Percentiles rank a stretch among this genome's conserved stretches.
Evolutionary conservation across 1,140 invertebrate species (phyloP).

Genomic region (Ceratosolen fusciceps): DNA sequence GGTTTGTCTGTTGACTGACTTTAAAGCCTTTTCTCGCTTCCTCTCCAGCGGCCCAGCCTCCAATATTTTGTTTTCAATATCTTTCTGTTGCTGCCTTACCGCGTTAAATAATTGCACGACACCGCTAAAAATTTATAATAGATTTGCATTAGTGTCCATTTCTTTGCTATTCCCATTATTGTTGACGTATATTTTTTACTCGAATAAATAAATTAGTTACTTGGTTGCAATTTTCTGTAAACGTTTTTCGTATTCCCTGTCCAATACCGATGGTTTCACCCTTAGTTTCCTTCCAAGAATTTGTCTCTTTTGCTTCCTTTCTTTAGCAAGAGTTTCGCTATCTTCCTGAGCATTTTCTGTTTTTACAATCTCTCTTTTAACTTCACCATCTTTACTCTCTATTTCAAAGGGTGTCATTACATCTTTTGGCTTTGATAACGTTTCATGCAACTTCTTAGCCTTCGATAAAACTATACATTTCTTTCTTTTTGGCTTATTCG

Average conservation of each 20-base stretch:
- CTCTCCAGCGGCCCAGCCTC: conserved; percentile 83
- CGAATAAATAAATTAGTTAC: conserved; percentile 59
- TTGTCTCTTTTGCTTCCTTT: conserved; percentile 70
- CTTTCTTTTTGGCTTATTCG: conserved; percentile 82
- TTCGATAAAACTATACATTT: conserved; percentile 81
- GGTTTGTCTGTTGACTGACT: conserved; percentile 83
- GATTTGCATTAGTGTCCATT: too few species aligned
- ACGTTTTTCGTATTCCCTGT: conserved; percentile 81
- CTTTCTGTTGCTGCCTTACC: conserved; percentile 87
- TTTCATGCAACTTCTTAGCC: conserved; percentile 79
- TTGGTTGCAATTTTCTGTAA: conserved; percentile 87
- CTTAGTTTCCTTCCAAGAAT: conserved; percentile 76
- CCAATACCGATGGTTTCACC: conserved; percentile 81
- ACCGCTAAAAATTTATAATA: conserved; percentile 82
- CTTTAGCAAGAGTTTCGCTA: conserved; percentile 51
- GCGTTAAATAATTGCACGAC: conserved; percentile 94
- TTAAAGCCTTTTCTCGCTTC: conserved; percentile 86
- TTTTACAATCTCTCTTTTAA: conserved; percentile 65
- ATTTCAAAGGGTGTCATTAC: conserved; percentile 70
- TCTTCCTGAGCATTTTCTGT: conserved; percentile 61
- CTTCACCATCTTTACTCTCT: conserved; percentile 69
- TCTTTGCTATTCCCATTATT: too few species aligned
- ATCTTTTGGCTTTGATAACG: conserved; percentile 69
- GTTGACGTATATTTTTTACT: too few species aligned
- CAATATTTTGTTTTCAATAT: conserved; percentile 80